phyloP scores from a whole-genome alignment of 2,113 vertebrate genomes.

The Dipodomys stephensi region DNA sequence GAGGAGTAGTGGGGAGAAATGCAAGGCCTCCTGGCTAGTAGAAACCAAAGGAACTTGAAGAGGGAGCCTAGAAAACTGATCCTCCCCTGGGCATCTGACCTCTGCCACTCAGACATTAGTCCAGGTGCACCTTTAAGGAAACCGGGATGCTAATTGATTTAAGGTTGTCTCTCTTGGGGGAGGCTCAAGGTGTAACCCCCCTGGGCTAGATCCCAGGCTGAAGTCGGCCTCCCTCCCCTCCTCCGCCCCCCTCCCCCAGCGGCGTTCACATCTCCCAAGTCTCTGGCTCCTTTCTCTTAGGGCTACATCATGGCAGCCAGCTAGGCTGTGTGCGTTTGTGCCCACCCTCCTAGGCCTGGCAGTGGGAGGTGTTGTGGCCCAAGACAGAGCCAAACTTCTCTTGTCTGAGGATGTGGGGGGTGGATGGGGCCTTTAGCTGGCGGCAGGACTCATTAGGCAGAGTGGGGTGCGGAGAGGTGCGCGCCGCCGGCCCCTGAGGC shows the following conservation, averaged over 20 bases:
- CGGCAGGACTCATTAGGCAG: conserved; percentile 97
- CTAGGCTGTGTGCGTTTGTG: not conserved
- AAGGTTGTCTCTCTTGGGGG: conserved; percentile 88
- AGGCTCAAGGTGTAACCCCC: not conserved
- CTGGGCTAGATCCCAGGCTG: not conserved
- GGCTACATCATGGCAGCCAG: not conserved
- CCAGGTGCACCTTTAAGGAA: conserved; percentile 86
- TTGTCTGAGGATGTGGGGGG: conserved; percentile 78
- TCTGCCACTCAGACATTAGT: conserved; percentile 83
- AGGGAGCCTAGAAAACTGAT: conserved; percentile 79
- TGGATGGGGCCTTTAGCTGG: conserved; percentile 84
- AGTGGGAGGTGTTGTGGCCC: conserved; percentile 64
- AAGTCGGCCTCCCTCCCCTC: not conserved
- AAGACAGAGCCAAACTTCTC: conserved; percentile 76
- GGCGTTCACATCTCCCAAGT: not conserved
- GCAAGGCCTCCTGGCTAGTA: not conserved
- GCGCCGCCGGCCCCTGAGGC: conserved; percentile 92
- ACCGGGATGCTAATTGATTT: conserved; percentile 90
- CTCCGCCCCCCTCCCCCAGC: too few relatives aligned
- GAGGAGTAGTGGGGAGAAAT: not conserved
- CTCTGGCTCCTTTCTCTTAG: not conserved
- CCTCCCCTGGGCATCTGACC: conserved; percentile 82
- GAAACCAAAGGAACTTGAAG: conserved; percentile 16
- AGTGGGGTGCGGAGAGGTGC: conserved; percentile 99
- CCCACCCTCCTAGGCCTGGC: conserved; percentile 45